These are phyloP conservation scores for Spilarctia lutea DNA, from an alignment of 2,888 invertebrate species.

Conservation along the genomic window DNA sequence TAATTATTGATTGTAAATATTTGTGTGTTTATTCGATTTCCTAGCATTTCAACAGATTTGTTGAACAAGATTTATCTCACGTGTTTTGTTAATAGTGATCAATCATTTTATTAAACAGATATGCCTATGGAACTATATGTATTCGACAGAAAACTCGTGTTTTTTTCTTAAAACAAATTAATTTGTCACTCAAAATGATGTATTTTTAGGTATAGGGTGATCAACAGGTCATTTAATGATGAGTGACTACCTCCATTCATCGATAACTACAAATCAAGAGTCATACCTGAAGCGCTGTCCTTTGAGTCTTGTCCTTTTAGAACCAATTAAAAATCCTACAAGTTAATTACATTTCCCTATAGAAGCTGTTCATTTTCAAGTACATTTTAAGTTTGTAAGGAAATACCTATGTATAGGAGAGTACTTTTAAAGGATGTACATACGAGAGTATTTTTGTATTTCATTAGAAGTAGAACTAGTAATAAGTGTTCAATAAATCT, in stretches of 20 bases:
- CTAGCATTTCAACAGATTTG: background rate
- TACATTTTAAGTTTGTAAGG: too few relatives aligned
- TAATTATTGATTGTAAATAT: slow-evolving; percentile 9
- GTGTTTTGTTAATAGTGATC: background rate
- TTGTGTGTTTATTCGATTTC: background rate
- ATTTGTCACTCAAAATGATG: too few relatives aligned
- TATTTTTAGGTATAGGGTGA: too few relatives aligned
- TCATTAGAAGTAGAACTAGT: background rate
- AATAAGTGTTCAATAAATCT: background rate
- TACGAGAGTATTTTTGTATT: too few relatives aligned
- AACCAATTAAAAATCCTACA: background rate
- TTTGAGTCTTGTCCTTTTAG: background rate
- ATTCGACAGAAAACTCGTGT: too few relatives aligned
- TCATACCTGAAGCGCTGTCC: background rate
- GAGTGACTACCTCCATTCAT: too few relatives aligned
- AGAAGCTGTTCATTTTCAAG: background rate
- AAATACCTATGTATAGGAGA: too few relatives aligned
- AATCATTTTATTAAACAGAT: too few relatives aligned
- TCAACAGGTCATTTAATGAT: too few relatives aligned
- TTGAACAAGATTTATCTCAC: background rate
- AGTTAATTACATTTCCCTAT: background rate
- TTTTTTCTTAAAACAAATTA: too few relatives aligned
- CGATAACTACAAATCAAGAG: background rate
- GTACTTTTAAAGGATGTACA: too few relatives aligned
- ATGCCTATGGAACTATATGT: too few relatives aligned